Conservation (phyloP, 92 coral and sea anemone species). For the Epizoanthus ramosus region DNA sequence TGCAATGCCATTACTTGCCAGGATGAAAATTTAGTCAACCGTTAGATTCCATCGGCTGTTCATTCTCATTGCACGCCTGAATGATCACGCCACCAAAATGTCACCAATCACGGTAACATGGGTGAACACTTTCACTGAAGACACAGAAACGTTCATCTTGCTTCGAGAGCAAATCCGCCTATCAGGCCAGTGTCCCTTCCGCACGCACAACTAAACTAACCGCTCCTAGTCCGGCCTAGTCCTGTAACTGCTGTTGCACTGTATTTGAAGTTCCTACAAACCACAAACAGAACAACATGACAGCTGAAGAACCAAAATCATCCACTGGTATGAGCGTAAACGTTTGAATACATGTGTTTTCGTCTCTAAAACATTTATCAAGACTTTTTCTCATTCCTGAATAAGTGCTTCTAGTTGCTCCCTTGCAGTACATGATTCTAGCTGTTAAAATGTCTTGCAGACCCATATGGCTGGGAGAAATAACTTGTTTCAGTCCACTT, state of each 20-base stretch:
- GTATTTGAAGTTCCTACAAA: not conserved
- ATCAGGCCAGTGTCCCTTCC: too few species aligned
- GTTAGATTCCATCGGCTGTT: too few species aligned
- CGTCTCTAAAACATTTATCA: not conserved
- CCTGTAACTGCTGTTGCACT: not conserved
- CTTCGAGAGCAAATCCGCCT: too few species aligned
- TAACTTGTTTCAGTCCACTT: slow-evolving; percentile 2
- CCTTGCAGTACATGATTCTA: slow-evolving; percentile 30
- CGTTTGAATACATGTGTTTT: not conserved
- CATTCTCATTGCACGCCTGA: too few species aligned
- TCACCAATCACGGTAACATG: too few species aligned
- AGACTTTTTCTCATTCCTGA: slow-evolving; percentile 5
- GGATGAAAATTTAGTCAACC: too few species aligned
- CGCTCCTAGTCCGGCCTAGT: too few species aligned
- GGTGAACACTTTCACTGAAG: too few species aligned
- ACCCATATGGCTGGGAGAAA: not conserved
- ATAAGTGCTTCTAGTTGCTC: not conserved
- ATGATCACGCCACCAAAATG: too few species aligned
- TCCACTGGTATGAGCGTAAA: slow-evolving; percentile 16
- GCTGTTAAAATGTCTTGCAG: slow-evolving; percentile 18
- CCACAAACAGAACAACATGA: slow-evolving; percentile 16
- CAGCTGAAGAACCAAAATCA: not conserved
- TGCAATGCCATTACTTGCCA: too few species aligned
- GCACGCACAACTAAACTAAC: too few species aligned
- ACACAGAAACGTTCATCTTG: too few species aligned